Percentiles rank a stretch among this genome's conserved stretches.
These are phyloP conservation scores for Psittacula echo DNA, from an alignment of 2,797 vertebrate species.

Conservation along the genomic window DNA sequence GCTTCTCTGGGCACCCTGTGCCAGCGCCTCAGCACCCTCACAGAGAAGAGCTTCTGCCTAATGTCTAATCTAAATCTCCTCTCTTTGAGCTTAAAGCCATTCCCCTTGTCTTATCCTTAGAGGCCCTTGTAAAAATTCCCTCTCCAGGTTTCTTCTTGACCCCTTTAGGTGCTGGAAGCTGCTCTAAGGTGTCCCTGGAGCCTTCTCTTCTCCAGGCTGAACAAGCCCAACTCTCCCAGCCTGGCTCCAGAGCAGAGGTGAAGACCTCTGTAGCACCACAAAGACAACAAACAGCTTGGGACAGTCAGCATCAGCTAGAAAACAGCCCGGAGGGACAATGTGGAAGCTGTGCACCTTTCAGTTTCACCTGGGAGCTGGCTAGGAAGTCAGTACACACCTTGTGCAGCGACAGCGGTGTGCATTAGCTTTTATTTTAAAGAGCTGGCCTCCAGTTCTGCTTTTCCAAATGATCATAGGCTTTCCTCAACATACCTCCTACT, in stretches of 20 bases:
- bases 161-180: background rate
- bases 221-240: background rate
- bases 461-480: constrained; percentile 46
- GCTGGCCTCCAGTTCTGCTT: background rate
- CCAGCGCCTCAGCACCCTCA: too few relatives aligned
- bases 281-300: background rate
- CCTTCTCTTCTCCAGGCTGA: background rate
- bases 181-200: background rate
- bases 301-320: background rate
- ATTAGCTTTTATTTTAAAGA: constrained; percentile 6
- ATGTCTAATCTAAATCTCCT: background rate
- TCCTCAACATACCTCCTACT: constrained; percentile 62
- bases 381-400: background rate
- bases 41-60: background rate
- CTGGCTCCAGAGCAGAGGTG: background rate
- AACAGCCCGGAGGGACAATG: background rate
- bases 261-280: background rate
- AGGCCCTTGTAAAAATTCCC: background rate
- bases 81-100: background rate
- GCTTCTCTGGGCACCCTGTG: too few relatives aligned
- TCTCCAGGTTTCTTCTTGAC: background rate
- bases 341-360: accelerated
- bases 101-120: background rate
- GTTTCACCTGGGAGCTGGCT: background rate
- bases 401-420: background rate